Evolutionary conservation across 2,888 invertebrate genomes (phyloP).

Genomic region (Trimorus sp.): DNA sequence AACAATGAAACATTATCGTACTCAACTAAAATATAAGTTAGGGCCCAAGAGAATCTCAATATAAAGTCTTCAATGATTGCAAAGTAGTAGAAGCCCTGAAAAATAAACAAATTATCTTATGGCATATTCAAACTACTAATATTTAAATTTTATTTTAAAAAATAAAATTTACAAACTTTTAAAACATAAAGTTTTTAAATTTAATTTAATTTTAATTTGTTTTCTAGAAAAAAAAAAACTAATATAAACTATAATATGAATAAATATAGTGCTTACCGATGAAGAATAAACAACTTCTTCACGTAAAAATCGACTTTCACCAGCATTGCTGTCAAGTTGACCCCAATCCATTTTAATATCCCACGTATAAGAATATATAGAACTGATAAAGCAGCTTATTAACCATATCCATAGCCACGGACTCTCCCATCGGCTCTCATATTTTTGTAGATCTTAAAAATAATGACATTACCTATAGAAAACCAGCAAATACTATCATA

Average conservation of each 20-base stretch:
- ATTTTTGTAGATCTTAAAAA: constrained; percentile 72
- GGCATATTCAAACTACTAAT: too few species aligned
- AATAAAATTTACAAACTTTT: too few species aligned
- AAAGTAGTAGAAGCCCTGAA: constrained; percentile 95
- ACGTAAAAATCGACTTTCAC: constrained; percentile 94
- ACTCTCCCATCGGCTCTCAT: constrained; percentile 86
- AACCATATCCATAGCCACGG: constrained; percentile 96
- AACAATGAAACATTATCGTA: constrained; percentile 86
- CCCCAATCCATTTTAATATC: constrained; percentile 99
- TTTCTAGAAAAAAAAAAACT: too few species aligned
- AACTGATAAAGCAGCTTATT: constrained; percentile 91
- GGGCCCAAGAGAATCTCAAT: constrained; percentile 95
- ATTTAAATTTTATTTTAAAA: too few species aligned
- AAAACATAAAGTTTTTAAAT: too few species aligned
- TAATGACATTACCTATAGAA: too few species aligned
- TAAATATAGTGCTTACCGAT: constrained; percentile 86
- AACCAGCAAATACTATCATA: too few species aligned
- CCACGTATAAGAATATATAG: constrained; percentile 98
- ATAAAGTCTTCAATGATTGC: constrained; percentile 97
- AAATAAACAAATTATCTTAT: constrained; percentile 72
- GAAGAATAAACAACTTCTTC: constrained; percentile 98
- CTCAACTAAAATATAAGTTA: constrained; percentile 92
- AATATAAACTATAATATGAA: too few species aligned
- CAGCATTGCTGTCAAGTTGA: constrained; percentile 93
- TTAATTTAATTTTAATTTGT: too few species aligned